Evolutionary conservation across 2,888 invertebrate species (phyloP), one percentile per base, ranked within the genome.

Genomic region (Portevinia maculata): DNA sequence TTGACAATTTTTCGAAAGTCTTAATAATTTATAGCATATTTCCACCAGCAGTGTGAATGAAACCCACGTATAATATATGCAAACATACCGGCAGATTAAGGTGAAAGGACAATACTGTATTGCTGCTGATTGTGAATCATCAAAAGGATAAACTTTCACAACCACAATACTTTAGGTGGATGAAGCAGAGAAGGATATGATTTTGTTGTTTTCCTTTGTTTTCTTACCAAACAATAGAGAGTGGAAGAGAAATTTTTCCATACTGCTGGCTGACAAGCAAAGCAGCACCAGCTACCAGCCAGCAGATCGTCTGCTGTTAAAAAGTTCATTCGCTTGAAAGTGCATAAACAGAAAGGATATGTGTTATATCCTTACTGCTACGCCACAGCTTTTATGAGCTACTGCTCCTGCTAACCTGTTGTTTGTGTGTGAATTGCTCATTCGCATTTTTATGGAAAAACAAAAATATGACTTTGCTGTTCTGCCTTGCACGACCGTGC

Each of bases 321-420:
- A 74, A 74, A 69, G 55, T 73, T 73, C 28, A 79, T 60, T 28
- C 41, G 71, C 71, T 71, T 34, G 37, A 65, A 59, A 59, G 46
- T 67, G 50, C 44, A 57, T 32, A 41, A 64, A 57, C 34, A 53
- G 9, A 55, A 50, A 70, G 59, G 71, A 65, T 69, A 53, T 37
- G 59, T 55, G 48, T 6, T 55, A 52, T 70, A 62, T 69, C 41
- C 60, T 48, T 52, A 21, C 21, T 48, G 19, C 39, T 57, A 8
- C 15, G 11, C 21, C 37, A 37, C n/a, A 46, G n/a, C 24, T 24
- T 15, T 30, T 50, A 39, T 69, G 55, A 52, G 11, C 11, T 17
- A 11, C 19, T 1, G 3, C 1, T 9, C 11, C 28, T 60, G 52
- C 30, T 74, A 28, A 79, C 79, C 79, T 81, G 79, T 81, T 81